Percentiles rank a stretch among this genome's conserved stretches.
phyloP scores from a whole-genome alignment of 2,797 vertebrate genomes.

The Coendou prehensilis region DNA sequence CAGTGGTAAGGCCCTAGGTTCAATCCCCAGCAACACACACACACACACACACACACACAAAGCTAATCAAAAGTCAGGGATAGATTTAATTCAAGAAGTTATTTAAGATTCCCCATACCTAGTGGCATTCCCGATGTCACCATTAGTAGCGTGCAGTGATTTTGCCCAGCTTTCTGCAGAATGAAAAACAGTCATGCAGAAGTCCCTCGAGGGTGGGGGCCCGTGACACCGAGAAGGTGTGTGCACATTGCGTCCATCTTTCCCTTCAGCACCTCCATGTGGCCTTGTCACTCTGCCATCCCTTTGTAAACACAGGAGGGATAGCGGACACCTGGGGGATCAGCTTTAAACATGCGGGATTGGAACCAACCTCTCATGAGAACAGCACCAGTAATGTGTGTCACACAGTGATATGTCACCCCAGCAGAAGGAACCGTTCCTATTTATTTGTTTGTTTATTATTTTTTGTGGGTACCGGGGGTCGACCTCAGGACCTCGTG shows the following conservation, averaged over 20 bases:
- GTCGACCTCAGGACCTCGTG: no score
- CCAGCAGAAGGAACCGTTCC: background rate
- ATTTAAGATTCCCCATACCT: background rate
- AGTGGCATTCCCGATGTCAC: background rate
- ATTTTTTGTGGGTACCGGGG: no score
- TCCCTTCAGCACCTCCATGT: no score
- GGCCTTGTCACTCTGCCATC: background rate
- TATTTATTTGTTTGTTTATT: background rate
- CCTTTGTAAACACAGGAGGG: background rate
- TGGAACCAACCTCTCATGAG: background rate
- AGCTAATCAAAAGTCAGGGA: background rate
- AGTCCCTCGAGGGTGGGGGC: background rate
- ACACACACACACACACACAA: background rate
- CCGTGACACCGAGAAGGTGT: accelerated
- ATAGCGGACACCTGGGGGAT: background rate
- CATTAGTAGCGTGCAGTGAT: background rate
- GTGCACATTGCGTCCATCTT: background rate
- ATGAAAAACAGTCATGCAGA: accelerated
- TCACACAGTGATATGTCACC: background rate
- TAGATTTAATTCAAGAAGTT: background rate
- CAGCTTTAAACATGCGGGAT: background rate
- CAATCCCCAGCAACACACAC: background rate
- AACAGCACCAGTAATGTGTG: background rate
- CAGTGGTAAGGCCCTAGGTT: background rate
- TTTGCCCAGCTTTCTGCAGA: background rate